Evolutionary conservation across 1,140 invertebrate species (phyloP), one percentile per base, ranked within the genome.

Genomic region (Dysdera silvatica): DNA sequence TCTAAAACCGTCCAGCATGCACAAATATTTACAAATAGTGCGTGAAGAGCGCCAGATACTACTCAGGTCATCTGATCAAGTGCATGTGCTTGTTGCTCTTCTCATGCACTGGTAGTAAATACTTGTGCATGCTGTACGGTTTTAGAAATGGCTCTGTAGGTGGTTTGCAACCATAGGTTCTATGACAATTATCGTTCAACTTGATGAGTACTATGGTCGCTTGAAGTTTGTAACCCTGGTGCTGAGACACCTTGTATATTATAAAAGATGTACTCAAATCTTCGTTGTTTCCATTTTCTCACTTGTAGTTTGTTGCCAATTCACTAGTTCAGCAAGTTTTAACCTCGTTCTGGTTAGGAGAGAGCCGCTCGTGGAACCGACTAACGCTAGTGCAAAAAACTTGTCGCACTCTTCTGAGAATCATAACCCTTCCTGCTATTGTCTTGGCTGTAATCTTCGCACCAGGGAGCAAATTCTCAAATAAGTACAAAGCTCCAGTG

Each of bases 261-360:
- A n/a, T n/a, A n/a, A n/a, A n/a, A n/a, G n/a, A n/a, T n/a, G n/a
- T n/a, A n/a, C n/a, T n/a, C n/a, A n/a, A n/a, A n/a, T n/a, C n/a
- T n/a, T n/a, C n/a, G n/a, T n/a, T n/a, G n/a, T 45, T 45, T 45
- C 3, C 7, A 31, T 37, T 55, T 29, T 49, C 41, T 53, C 64
- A 40, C 12, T 73, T 72, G 49, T 71, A 81, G 71, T 87, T 88
- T 70, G 84, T 88, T 0, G 83, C 86, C 2, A 85, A 88, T 73
- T 81, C 85, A 0, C 84, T 87, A 68, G 82, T 85, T 20, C 87
- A 88, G 73, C 83, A 86, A 72, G 79, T 85, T 4, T 68, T 82
- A 51, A 71, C 74, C 45, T 67, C 72, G 29, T 71, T 75, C 43
- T 83, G 84, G 84, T 68, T 77, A 4, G 81, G 78, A 0, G 75